Evolutionary conservation across 92 coral and sea anemone genomes (phyloP).

Genomic region (Phymanthus crucifer): DNA sequence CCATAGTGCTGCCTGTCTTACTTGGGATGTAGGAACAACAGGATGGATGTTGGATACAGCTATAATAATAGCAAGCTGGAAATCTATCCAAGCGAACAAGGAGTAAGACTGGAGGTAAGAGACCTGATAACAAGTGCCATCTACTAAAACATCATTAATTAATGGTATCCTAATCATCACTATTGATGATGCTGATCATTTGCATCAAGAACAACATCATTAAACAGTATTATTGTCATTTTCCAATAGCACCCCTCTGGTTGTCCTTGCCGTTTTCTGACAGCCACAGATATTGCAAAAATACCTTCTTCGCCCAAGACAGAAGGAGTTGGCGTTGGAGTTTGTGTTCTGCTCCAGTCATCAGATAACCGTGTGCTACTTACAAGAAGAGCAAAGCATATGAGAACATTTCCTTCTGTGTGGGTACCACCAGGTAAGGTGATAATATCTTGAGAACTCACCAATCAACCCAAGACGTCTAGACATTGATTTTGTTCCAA

Average conservation of each 20-base stretch:
- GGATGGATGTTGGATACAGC: conserved; percentile 52
- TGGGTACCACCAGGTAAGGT: conserved; percentile 97
- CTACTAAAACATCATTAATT: not conserved
- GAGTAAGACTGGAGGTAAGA: conserved; percentile 70
- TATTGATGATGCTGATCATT: not conserved
- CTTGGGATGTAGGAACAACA: conserved; percentile 65
- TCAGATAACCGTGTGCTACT: conserved; percentile 79
- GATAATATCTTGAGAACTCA: not conserved
- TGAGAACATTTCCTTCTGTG: conserved; percentile 90
- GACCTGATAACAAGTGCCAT: not conserved
- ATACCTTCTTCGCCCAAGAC: conserved; percentile 46
- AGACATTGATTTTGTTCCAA: not conserved
- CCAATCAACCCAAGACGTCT: not conserved
- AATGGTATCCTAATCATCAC: too few relatives aligned
- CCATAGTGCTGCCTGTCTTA: conserved; percentile 77
- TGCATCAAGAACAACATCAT: not conserved
- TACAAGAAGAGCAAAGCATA: conserved; percentile 85
- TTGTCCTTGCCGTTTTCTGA: conserved; percentile 93
- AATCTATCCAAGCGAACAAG: conserved; percentile 66
- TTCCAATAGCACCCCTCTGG: conserved; percentile 73
- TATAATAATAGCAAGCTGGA: conserved; percentile 54
- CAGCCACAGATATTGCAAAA: conserved; percentile 64
- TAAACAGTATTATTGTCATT: not conserved
- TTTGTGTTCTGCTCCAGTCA: conserved; percentile 73
- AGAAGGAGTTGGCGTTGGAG: conserved; percentile 81